A percentile compares a stretch with the other conserved stretches of the same genome.
These are phyloP conservation scores for Calameuta filiformis DNA, from an alignment of 2,888 invertebrate species.

Conservation along the genomic window DNA sequence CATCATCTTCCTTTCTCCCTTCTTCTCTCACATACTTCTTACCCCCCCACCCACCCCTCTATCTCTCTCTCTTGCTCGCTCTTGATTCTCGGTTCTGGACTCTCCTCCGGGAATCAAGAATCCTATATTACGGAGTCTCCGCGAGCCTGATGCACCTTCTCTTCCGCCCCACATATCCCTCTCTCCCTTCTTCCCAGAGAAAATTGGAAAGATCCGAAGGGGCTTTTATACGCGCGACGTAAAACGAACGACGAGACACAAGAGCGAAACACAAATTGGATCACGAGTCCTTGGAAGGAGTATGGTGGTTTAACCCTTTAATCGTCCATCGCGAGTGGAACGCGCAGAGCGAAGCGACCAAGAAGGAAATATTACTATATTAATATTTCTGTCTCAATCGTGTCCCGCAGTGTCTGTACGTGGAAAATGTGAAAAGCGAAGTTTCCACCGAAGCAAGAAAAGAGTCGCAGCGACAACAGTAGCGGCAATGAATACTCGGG, in stretches of 20 bases:
- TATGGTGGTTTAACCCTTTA: too few species aligned
- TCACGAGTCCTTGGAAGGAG: too few species aligned
- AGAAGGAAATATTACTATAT: too few species aligned
- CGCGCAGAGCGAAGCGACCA: background rate
- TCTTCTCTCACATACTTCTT: background rate
- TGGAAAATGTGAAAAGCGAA: too few species aligned
- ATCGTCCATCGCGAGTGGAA: background rate
- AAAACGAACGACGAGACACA: background rate
- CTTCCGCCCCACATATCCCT: too few species aligned
- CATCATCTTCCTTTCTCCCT: slow-evolving; percentile 7
- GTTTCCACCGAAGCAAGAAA: too few species aligned
- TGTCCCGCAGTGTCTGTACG: too few species aligned
- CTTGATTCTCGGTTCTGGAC: slow-evolving; percentile 20
- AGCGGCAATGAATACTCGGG: too few species aligned
- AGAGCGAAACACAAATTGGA: too few species aligned
- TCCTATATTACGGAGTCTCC: slow-evolving; percentile 13
- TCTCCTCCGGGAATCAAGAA: background rate
- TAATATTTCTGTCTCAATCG: too few species aligned
- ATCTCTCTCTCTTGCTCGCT: slow-evolving; percentile 16
- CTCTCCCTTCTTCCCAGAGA: slow-evolving; percentile 28
- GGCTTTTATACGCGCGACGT: slow-evolving; percentile 16
- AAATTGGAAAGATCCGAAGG: slow-evolving; percentile 49
- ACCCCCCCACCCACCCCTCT: slow-evolving; percentile 18
- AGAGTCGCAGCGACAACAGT: too few species aligned
- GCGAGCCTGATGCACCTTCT: slow-evolving; percentile 9